A percentile compares a stretch with the other conserved stretches of the same genome.
Evolutionary conservation across 2,888 invertebrate genomes (phyloP).

Genomic region (Synanthedon tipuliformis): DNA sequence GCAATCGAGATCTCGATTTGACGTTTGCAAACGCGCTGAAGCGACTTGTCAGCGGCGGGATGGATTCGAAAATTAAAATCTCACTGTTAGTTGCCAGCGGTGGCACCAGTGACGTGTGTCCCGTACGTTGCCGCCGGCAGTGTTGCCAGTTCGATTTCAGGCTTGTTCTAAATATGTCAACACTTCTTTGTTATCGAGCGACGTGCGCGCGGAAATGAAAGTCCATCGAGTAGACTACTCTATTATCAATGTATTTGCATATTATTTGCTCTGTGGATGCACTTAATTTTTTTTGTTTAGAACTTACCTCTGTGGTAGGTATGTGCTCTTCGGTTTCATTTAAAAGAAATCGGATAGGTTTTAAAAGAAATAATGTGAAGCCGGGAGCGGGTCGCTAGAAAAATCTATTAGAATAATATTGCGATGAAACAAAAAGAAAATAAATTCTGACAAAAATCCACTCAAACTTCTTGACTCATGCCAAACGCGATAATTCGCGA

Average conservation of each 20-base stretch:
- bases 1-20: slow-evolving; percentile 46
- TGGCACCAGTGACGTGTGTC: slow-evolving; percentile 58
- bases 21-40: slow-evolving; percentile 44
- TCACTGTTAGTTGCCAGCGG: slow-evolving; percentile 45
- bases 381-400: no score
- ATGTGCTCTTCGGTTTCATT: no score
- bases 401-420: slow-evolving; percentile 7
- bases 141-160: slow-evolving; percentile 54
- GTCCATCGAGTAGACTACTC: slow-evolving; percentile 54
- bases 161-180: slow-evolving; percentile 71
- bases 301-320: no score
- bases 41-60: slow-evolving; percentile 39
- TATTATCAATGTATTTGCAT: slow-evolving; percentile 53
- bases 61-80: slow-evolving; percentile 68
- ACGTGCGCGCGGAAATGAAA: slow-evolving; percentile 67
- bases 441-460: slow-evolving; percentile 19
- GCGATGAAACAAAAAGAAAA: slow-evolving; percentile 3
- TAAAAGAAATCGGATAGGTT: no score
- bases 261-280: slow-evolving; percentile 29
- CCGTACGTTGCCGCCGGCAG: slow-evolving; percentile 32
- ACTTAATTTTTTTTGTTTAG: not conserved
- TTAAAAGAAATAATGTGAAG: no score
- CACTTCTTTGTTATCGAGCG: slow-evolving; percentile 65
- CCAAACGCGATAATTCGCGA: slow-evolving; percentile 23
- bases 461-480: slow-evolving; percentile 24